Evolutionary conservation across 2,113 vertebrate genomes (phyloP).

Genomic region (Pithys albifrons): DNA sequence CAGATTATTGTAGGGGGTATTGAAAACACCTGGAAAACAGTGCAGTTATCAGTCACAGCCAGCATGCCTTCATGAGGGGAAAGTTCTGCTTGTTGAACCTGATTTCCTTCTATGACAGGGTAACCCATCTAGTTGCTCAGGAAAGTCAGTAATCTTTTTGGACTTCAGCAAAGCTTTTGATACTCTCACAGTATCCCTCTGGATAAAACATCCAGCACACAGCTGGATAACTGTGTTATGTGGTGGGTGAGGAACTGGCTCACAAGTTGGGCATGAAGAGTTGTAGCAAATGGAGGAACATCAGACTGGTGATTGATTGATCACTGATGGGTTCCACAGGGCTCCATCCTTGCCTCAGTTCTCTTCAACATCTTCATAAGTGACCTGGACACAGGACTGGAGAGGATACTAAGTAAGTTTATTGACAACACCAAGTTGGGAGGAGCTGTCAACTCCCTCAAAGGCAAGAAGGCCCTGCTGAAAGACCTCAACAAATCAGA

Average conservation of each 20-base stretch:
- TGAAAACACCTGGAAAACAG: not conserved
- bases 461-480: not conserved
- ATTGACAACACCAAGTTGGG: not conserved
- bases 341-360: not conserved
- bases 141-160: not conserved
- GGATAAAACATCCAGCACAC: not conserved
- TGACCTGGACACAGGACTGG: not conserved
- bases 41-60: not conserved
- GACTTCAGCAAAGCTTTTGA: not conserved
- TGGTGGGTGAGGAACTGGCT: fast-evolving
- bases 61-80: not conserved
- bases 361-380: not conserved
- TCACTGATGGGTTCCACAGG: not conserved
- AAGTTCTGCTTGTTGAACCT: not conserved
- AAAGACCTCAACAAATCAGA: not conserved
- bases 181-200: not conserved
- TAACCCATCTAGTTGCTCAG: not conserved
- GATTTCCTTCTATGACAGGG: not conserved
- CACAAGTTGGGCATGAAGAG: not conserved
- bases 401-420: not conserved
- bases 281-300: not conserved
- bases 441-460: not conserved
- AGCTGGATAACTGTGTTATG: fast-evolving
- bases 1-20: not conserved
- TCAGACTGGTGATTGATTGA: not conserved